Evolutionary conservation across 1,140 invertebrate species (phyloP), one percentile per base, ranked within the genome.

Genomic region (Zaprionus tsacasi): DNA sequence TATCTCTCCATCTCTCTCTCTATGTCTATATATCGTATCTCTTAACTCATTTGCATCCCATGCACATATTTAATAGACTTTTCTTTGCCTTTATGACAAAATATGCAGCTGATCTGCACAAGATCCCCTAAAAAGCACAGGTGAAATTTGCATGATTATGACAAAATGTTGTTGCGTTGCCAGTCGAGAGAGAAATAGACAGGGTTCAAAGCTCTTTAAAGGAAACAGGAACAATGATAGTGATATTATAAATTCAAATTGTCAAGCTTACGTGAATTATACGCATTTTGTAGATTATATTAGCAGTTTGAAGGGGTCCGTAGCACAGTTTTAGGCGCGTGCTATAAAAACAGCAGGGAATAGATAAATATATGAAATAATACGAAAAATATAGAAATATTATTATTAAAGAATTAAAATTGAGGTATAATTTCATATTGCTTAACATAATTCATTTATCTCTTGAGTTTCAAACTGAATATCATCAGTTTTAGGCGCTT

Each of bases 111-210:
- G 27, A 30, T 30, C 27, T 35, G 33, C 10, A 11, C 27, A 30
- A 30, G 25, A 38, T 40, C 40, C 45, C 45, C 52, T 30, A n/a
- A 61, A 35, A 80, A 30, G 65, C 38, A 67, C 83, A 88, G 83
- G 85, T 88, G 83, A 88, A 78, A 88, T 88, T 88, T 88, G 85
- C 83, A 88, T 88, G 83, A 82, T 89, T 82, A 89, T 78, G 82
- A 70, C 74, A 71, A 87, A 78, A 73, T 68, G 77, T 75, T 68
- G 77, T 75, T 64, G 57, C 65, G 66, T 74, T 6, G 27, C 27
- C 27, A 30, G 27, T 30, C 27, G 27, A 30, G 27, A 30, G 27
- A 21, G 21, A 21, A 1, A 30, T 30, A 30, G 13, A 30, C 65
- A 17, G 36, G 55, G 83, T 86, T 89, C 85, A 83, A 77, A 77